These are phyloP conservation scores for Tetragonula clypearis DNA, from an alignment of 1,140 invertebrate species.

Conservation along the genomic window DNA sequence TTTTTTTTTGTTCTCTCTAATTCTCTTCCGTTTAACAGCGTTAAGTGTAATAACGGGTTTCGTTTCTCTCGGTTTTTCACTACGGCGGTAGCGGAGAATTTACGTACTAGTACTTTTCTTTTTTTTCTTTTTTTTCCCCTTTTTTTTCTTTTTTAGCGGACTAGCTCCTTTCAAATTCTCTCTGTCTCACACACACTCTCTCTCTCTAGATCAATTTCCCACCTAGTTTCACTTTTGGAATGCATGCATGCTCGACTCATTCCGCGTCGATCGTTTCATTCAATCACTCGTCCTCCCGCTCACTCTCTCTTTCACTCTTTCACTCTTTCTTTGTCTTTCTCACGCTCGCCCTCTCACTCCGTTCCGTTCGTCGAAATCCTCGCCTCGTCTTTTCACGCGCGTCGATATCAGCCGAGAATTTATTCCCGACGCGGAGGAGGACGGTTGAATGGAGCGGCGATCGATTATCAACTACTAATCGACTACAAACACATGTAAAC, in stretches of 20 bases:
- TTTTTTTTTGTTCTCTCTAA: slow-evolving; percentile 14
- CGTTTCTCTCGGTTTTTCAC: slow-evolving; percentile 32
- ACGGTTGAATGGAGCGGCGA: neutral
- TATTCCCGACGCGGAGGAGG: neutral
- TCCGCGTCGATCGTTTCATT: neutral
- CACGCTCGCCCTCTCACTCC: too few species aligned
- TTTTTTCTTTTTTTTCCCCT: neutral
- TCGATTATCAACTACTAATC: neutral
- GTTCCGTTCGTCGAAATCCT: too few species aligned
- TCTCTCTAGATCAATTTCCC: slow-evolving; percentile 28
- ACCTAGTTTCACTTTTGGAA: slow-evolving; percentile 53
- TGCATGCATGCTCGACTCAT: slow-evolving; percentile 59
- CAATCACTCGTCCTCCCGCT: neutral
- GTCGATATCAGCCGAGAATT: too few species aligned
- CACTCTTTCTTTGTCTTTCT: neutral
- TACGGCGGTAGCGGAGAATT: slow-evolving; percentile 58
- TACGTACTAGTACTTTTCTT: slow-evolving; percentile 8
- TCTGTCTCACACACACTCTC: neutral
- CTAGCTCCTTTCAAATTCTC: slow-evolving; percentile 24
- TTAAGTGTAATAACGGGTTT: slow-evolving; percentile 8
- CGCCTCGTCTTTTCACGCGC: neutral
- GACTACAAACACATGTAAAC: too few species aligned
- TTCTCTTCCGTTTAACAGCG: slow-evolving; percentile 24
- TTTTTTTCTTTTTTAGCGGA: slow-evolving; percentile 38
- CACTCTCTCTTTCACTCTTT: neutral